A percentile compares a stretch with the other conserved stretches of the same genome.
Conservation (phyloP, 2,888 invertebrate genomes). For the Lithosia quadra region DNA sequence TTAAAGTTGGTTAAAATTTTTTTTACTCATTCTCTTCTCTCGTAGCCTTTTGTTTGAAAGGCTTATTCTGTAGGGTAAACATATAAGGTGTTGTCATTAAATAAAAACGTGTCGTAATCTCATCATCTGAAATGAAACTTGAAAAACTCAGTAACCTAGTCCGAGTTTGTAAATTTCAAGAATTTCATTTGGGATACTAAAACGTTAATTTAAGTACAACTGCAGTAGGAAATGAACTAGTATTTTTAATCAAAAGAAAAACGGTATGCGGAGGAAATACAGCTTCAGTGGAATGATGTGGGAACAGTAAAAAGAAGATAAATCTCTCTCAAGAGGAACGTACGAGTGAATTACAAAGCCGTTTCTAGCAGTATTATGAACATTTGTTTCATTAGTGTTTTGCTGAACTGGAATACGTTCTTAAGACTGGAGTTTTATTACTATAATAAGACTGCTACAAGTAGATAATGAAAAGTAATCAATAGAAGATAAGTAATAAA, state of each 20-base stretch:
- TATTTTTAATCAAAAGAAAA: slow-evolving; percentile 35
- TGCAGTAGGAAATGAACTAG: slow-evolving; percentile 11
- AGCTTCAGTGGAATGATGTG: slow-evolving; percentile 23
- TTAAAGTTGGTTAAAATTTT: too few relatives aligned
- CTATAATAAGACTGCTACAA: background rate
- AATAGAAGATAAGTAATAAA: too few relatives aligned
- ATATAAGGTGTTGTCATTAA: too few relatives aligned
- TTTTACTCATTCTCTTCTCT: too few relatives aligned
- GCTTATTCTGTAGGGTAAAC: too few relatives aligned
- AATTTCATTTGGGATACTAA: too few relatives aligned
- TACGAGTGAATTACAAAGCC: slow-evolving; percentile 3
- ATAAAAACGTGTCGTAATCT: too few relatives aligned
- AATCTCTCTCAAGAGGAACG: slow-evolving; percentile 21
- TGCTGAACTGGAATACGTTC: background rate
- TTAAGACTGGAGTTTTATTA: background rate
- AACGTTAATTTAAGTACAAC: background rate
- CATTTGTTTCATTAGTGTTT: background rate
- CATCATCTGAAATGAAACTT: background rate
- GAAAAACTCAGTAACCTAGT: background rate
- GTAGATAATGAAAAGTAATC: background rate
- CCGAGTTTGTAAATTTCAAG: too few relatives aligned
- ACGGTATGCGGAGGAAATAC: slow-evolving; percentile 19
- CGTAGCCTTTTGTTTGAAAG: too few relatives aligned
- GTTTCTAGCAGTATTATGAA: background rate
- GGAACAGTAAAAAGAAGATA: slow-evolving; percentile 24